Evolutionary conservation across 35 echinoderm and acorn worm genomes (phyloP), one percentile per base, ranked within the genome.

Genomic region (Stichopus chloronotus): DNA sequence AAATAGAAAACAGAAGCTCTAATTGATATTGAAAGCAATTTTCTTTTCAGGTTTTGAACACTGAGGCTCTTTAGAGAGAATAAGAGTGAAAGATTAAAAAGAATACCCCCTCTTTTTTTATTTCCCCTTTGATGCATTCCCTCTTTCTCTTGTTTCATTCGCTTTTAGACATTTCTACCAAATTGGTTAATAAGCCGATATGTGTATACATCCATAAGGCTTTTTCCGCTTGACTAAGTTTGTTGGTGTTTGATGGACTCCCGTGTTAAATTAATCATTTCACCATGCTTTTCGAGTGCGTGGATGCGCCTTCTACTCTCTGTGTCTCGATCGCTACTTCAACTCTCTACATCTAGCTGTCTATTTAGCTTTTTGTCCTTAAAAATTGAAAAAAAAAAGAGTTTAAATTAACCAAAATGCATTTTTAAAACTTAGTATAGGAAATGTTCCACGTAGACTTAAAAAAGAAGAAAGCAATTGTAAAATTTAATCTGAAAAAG

Each of bases 401-500:
- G 30, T 43, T 3, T 43, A 74, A 74, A 74, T 14, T 74, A 19
- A 74, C 69, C 17, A 74, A 74, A n/a, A 74, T 74, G 69, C 69
- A 74, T 74, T 74, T 74, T 74, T 74, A 74, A 20, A 19, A 74
- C 14, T 74, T 74, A 14, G 19, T 74, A 20, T 8, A 16, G 6
- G 4, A 6, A 74, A 19, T 74, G 19, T 74, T 2, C 17, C 11
- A 74, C 19, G 17, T 21, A 74, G 69, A 74, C 13, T 74, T 74
- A 74, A 74, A 61, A 61, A 74, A 74, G 69, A 74, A 21, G 20
- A 74, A 74, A 74, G 69, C 69, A 74, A 74, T 74, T 74, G 69
- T 74, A 74, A 74, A 74, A 74, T 74, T 74, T 74, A 74, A 74
- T 74, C 69, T 74, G 69, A 74, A 74, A 43, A 74, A 74, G 69